Evolutionary conservation across 2,888 invertebrate genomes (phyloP).

Genomic region (Stenichneumon culpator): DNA sequence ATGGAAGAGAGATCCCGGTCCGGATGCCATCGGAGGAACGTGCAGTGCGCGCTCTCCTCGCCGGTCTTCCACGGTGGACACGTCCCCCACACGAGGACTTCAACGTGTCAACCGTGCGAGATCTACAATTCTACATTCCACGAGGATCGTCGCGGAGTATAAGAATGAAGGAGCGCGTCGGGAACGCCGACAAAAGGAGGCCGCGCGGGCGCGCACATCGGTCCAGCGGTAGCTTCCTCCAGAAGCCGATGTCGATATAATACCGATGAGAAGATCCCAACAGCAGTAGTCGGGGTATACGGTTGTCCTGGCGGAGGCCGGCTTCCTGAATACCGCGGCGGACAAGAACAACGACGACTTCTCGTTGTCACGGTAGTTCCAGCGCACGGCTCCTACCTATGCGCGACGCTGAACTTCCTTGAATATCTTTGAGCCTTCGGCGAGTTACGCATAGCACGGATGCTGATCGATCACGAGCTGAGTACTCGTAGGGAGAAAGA

Average conservation of each 20-base stretch:
- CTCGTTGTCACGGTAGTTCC: constrained; percentile 59
- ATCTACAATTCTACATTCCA: constrained; percentile 77
- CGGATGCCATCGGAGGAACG: background rate
- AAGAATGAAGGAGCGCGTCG: constrained; percentile 58
- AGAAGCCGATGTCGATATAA: constrained; percentile 71
- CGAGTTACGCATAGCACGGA: constrained; percentile 23
- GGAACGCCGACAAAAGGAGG: constrained; percentile 72
- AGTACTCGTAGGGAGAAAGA: background rate
- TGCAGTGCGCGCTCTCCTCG: constrained; percentile 51
- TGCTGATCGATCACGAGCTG: constrained; percentile 8
- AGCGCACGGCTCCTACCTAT: background rate
- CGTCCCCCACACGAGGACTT: constrained; percentile 55
- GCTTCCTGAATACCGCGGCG: constrained; percentile 55
- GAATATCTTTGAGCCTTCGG: constrained; percentile 35
- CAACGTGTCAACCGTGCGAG: constrained; percentile 50
- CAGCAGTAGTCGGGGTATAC: constrained; percentile 36
- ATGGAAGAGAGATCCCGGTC: constrained; percentile 6
- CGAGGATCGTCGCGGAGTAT: constrained; percentile 30
- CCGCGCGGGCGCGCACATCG: constrained; percentile 54
- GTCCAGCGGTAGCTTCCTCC: constrained; percentile 46
- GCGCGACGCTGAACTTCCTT: constrained; percentile 29
- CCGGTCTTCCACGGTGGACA: constrained; percentile 71
- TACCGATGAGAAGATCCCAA: constrained; percentile 67
- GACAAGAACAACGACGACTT: constrained; percentile 42
- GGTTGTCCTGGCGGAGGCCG: constrained; percentile 41